These are phyloP conservation scores for Corythaeola cristata DNA, from an alignment of 2,113 vertebrate genomes.

Conservation along the genomic window DNA sequence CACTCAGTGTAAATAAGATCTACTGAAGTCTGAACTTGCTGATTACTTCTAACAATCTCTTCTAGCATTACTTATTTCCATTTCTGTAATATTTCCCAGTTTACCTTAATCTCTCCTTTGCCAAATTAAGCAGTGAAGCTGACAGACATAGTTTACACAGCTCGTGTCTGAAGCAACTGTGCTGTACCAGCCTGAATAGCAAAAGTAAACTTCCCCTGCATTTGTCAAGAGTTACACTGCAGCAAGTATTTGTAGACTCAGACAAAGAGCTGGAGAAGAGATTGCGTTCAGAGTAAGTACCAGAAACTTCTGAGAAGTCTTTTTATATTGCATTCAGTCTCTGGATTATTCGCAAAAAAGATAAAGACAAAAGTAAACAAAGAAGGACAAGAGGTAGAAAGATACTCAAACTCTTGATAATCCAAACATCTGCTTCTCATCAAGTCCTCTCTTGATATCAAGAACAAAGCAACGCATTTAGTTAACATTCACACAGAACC, in stretches of 20 bases:
- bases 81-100: constrained; percentile 9
- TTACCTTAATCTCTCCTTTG: constrained; percentile 28
- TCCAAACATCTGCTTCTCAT: constrained; percentile 71
- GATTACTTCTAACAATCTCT: neutral
- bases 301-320: constrained; percentile 56
- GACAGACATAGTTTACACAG: constrained; percentile 43
- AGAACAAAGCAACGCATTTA: neutral
- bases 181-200: constrained; percentile 4
- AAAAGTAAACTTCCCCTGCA: neutral
- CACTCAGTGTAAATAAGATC: neutral
- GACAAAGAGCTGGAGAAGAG: constrained; percentile 25
- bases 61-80: constrained; percentile 4
- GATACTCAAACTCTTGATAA: constrained; percentile 55
- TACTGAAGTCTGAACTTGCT: neutral
- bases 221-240: constrained; percentile 4
- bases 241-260: constrained; percentile 46
- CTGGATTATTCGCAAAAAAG: constrained; percentile 62
- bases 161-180: constrained; percentile 23
- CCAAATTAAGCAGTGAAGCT: constrained; percentile 49
- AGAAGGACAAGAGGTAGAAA: constrained; percentile 6
- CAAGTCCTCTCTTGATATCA: constrained; percentile 20
- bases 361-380: constrained; percentile 62
- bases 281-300: constrained; percentile 39
- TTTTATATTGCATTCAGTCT: constrained; percentile 19
- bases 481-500: constrained; percentile 18